Evolutionary conservation across 2,888 invertebrate genomes (phyloP).

Genomic region (Artemia sinica): DNA sequence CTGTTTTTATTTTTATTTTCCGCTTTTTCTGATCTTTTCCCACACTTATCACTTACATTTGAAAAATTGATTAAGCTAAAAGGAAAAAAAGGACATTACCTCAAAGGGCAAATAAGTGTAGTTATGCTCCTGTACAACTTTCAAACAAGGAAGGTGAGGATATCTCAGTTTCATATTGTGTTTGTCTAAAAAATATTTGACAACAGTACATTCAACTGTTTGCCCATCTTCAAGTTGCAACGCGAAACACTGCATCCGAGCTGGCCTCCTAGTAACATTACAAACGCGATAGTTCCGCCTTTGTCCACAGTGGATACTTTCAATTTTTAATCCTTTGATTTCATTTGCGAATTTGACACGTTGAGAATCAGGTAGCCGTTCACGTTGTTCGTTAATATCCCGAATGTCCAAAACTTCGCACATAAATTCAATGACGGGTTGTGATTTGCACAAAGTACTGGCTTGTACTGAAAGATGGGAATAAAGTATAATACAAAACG

Average conservation of each 20-base stretch:
- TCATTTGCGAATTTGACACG: constrained; percentile 99
- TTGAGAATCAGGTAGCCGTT: constrained; percentile 92
- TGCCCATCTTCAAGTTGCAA: constrained; percentile 96
- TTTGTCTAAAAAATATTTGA: constrained; percentile 97
- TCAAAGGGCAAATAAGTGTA: constrained; percentile 98
- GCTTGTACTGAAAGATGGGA: constrained; percentile 60
- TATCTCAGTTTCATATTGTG: constrained; percentile 95
- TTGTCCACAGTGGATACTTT: constrained; percentile 97
- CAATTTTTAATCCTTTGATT: constrained; percentile 98
- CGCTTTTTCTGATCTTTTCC: no score
- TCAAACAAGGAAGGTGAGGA: constrained; percentile 96
- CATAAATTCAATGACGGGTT: constrained; percentile 99
- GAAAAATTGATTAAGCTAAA: constrained; percentile 7
- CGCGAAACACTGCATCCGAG: constrained; percentile 99
- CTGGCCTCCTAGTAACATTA: constrained; percentile 94
- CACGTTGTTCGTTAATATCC: constrained; percentile 84
- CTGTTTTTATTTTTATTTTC: no score
- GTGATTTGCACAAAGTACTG: constrained; percentile 98
- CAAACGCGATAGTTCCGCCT: constrained; percentile 98
- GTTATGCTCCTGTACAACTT: constrained; percentile 99
- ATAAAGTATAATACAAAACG: constrained; percentile 24
- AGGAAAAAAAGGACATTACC: constrained; percentile 33
- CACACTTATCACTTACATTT: background rate
- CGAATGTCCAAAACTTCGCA: constrained; percentile 95
- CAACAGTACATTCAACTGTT: constrained; percentile 98